A percentile compares a stretch with the other conserved stretches of the same genome.
Evolutionary conservation across 1,140 invertebrate species (phyloP).

Genomic region (Drosophila miranda): DNA sequence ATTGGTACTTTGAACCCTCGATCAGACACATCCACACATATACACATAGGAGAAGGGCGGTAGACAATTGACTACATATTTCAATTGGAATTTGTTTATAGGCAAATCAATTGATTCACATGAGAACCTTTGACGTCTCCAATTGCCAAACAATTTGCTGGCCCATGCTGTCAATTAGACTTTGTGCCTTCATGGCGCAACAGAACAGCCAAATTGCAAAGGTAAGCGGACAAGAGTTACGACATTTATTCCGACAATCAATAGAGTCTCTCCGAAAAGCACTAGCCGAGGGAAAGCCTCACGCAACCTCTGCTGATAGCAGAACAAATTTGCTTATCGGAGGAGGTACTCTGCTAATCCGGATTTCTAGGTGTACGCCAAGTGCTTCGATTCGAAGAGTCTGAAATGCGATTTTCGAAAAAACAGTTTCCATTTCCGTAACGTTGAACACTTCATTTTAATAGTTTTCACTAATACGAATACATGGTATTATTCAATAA

Average conservation of each 20-base stretch:
- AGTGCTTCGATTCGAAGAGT: conserved; percentile 1
- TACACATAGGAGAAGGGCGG: background rate
- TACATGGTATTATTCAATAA: conserved; percentile 34
- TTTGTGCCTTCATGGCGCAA: conserved; percentile 51
- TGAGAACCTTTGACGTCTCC: conserved; percentile 39
- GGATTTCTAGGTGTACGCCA: conserved; percentile 11
- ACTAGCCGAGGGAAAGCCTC: conserved; percentile 13
- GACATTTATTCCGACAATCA: conserved; percentile 17
- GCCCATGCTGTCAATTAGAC: conserved; percentile 38
- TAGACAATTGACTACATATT: conserved; percentile 17
- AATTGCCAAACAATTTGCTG: conserved; percentile 56
- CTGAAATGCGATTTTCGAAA: background rate
- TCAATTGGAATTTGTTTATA: conserved; percentile 39
- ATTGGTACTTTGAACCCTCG: conserved; percentile 57
- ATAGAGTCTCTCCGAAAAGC: conserved; percentile 30
- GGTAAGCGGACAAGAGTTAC: conserved; percentile 34
- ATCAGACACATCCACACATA: conserved; percentile 29
- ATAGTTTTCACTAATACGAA: conserved; percentile 7
- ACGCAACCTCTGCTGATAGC: conserved; percentile 47
- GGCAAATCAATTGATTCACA: conserved; percentile 29
- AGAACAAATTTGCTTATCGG: conserved; percentile 60
- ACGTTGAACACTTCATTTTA: conserved; percentile 35
- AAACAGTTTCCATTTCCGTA: conserved; percentile 22
- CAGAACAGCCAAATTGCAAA: conserved; percentile 15
- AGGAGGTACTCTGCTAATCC: conserved; percentile 29